Evolutionary conservation across 2,888 invertebrate species (phyloP).

Genomic region (Trichogramma dendrolimi): DNA sequence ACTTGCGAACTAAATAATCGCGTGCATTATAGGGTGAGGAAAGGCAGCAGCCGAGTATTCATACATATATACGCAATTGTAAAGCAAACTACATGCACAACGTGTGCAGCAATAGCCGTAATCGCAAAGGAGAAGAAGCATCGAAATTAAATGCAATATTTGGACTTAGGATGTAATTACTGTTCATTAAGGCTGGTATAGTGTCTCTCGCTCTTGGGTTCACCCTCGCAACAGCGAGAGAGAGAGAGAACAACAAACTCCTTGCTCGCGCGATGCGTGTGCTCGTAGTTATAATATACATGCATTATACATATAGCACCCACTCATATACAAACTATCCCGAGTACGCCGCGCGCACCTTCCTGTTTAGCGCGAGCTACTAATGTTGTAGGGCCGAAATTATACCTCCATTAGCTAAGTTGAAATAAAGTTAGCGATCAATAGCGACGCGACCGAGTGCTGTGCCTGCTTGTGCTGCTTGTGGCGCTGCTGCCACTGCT

Average conservation of each 20-base stretch:
- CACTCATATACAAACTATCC: background rate
- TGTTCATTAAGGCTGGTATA: conserved; percentile 38
- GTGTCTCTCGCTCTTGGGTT: background rate
- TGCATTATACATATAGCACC: background rate
- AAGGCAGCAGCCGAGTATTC: conserved; percentile 33
- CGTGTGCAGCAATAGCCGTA: too few relatives aligned
- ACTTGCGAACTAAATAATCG: background rate
- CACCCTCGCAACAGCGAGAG: conserved; percentile 1
- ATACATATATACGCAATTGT: conserved; percentile 40
- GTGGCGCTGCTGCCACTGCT: too few relatives aligned
- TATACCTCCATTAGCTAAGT: conserved; percentile 42
- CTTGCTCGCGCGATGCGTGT: conserved; percentile 14
- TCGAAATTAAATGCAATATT: conserved; percentile 28
- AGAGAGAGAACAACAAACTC: conserved; percentile 31
- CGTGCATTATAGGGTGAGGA: background rate
- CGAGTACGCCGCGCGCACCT: conserved; percentile 5
- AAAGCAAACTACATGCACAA: conserved; percentile 22
- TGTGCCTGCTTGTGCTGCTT: background rate
- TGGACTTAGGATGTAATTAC: conserved; percentile 39
- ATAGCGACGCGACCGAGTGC: conserved; percentile 25
- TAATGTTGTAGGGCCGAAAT: conserved; percentile 37
- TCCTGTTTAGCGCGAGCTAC: conserved; percentile 34
- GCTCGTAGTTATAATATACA: background rate
- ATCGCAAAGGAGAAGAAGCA: background rate
- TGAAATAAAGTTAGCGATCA: conserved; percentile 41